Percentiles rank a stretch among this genome's conserved stretches.
These are phyloP conservation scores for Mallotus villosus DNA, from an alignment of 2,797 vertebrate genomes.

Conservation along the genomic window DNA sequence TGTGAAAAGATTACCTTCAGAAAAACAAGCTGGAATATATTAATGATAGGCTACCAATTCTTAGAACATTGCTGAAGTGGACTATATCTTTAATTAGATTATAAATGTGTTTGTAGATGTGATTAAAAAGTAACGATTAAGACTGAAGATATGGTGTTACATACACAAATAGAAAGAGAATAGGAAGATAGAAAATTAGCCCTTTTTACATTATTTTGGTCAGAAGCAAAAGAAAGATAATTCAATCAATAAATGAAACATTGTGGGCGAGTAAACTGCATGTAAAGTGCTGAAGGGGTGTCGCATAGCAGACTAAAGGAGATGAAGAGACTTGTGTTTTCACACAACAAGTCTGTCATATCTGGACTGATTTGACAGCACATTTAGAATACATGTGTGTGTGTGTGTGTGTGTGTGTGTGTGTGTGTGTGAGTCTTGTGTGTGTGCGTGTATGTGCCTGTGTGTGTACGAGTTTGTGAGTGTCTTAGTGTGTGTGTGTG, in stretches of 20 bases:
- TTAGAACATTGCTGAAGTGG: neutral
- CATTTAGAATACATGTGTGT: no score
- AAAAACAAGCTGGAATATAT: neutral
- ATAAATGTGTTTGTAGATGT: neutral
- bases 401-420: no score
- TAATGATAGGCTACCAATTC: neutral
- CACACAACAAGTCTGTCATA: no score
- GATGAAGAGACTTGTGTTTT: no score
- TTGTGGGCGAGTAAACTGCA: neutral
- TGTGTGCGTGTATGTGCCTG: no score
- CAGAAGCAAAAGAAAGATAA: neutral
- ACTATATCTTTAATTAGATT: neutral
- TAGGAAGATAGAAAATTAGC: neutral
- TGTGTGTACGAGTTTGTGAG: no score
- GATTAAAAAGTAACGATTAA: neutral
- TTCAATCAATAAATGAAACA: neutral
- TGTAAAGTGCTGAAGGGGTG: no score
- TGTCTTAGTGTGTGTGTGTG: no score
- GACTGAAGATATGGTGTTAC: neutral
- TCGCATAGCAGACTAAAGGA: no score
- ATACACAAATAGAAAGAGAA: conserved; percentile 4
- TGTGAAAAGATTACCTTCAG: neutral
- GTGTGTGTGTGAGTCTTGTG: no score
- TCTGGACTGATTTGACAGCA: no score
- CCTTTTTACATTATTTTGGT: conserved; percentile 7